Evolutionary conservation across 2,797 vertebrate genomes (phyloP).

Genomic region (Nannoperca australis): DNA sequence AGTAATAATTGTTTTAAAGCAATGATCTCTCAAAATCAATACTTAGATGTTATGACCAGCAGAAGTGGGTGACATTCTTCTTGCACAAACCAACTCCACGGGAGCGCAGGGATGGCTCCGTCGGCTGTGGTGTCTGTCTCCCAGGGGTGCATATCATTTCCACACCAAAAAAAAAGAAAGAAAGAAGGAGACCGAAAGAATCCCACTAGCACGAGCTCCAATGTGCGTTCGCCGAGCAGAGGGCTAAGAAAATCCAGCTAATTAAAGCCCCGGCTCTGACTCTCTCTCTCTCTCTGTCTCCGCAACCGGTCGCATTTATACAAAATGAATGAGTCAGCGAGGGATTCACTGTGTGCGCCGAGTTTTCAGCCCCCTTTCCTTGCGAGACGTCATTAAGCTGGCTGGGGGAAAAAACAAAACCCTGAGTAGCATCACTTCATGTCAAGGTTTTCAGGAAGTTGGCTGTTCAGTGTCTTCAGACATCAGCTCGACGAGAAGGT

Average conservation of each 20-base stretch:
- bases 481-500: slow-evolving; percentile 36
- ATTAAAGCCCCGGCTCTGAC: slow-evolving; percentile 67
- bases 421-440: slow-evolving; percentile 53
- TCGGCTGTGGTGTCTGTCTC: slow-evolving; percentile 61
- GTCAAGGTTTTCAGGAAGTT: slow-evolving; percentile 73
- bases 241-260: slow-evolving; percentile 59
- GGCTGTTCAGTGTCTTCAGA: slow-evolving; percentile 37
- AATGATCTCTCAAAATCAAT: slow-evolving; percentile 25
- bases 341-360: slow-evolving; percentile 72
- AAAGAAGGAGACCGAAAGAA: slow-evolving; percentile 3
- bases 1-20: neutral
- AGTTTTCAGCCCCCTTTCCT: slow-evolving; percentile 76
- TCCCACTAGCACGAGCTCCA: slow-evolving; percentile 26
- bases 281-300: slow-evolving; percentile 52
- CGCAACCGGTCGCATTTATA: slow-evolving; percentile 69
- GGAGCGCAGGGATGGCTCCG: slow-evolving; percentile 68
- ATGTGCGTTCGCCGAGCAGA: slow-evolving; percentile 42
- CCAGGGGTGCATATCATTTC: slow-evolving; percentile 70
- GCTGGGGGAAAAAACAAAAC: neutral
- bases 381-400: slow-evolving; percentile 77
- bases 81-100: slow-evolving; percentile 72
- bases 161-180: slow-evolving; percentile 14
- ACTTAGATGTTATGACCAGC: slow-evolving; percentile 66
- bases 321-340: slow-evolving; percentile 81
- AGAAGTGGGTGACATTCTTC: slow-evolving; percentile 81